Base-by-base conservation (phyloP, 2,113 vertebrate genomes). In the Alouatta palliata region DNA sequence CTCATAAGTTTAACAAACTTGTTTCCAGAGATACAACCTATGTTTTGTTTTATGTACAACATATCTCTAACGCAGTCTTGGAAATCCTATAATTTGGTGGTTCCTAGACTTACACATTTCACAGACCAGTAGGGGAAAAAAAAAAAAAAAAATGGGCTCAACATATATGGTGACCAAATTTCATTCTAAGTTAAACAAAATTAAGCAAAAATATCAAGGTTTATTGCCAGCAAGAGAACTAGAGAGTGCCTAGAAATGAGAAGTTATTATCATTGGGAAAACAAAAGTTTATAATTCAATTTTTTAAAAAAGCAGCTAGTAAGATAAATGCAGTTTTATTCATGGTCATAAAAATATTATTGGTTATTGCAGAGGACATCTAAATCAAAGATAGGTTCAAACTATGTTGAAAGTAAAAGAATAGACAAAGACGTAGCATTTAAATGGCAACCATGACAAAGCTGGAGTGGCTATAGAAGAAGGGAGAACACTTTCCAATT, bases 371-470 rank as follows among this genome's bases (percentile, higher is more conserved):
- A 61, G 21, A 56, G 27, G 49, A 88, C 75, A 88, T 32, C 43
- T 92, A 66, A 66, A 81, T 32, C 56, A 93, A 84, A 84, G 30
- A 37, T 3, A 64, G 84, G 13, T 84, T 96, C 79, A 84, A 86
- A 75, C 32, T 86, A 93, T 13, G 58, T 77, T 93, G 70, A 77
- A 84, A 89, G 58, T 58, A 79, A 88, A 93, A 84, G 27, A 35
- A 58, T 49, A 40, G 79, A 61, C 25, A 77, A 90, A 56, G 61
- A 56, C n/a, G 2, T 16, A 89, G n/a, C 20, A 75, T 37, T 47
- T 20, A 79, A 68, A 93, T 11, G 66, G 30, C n/a, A 79, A 93
- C 20, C 76, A 49, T 77, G 45, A 93, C 5, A 61, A 71, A 89
- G 30, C 14, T 43, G 45, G 8, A 68, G 13, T 49, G 73, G 9